These are phyloP conservation scores for Caranx ignobilis DNA, from an alignment of 2,113 vertebrate species.

Conservation along the genomic window DNA sequence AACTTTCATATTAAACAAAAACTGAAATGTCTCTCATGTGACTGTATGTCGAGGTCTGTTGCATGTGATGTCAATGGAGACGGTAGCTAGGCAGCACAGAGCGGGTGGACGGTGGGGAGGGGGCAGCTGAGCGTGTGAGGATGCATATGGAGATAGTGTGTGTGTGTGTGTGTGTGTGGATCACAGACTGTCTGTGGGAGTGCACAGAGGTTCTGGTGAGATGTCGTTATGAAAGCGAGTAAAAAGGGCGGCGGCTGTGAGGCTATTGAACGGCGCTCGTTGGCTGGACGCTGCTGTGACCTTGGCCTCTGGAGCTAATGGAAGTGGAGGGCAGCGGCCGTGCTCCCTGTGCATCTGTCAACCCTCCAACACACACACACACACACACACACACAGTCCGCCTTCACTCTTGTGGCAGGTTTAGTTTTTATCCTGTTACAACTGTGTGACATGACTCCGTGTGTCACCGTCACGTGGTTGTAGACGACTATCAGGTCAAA, in stretches of 20 bases:
- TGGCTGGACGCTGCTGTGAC: slow-evolving; percentile 74
- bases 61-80: background rate
- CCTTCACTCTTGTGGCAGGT: slow-evolving; percentile 2
- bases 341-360: slow-evolving; percentile 31
- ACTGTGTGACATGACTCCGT: background rate
- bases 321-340: slow-evolving; percentile 74
- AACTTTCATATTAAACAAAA: too few relatives aligned
- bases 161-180: slow-evolving; percentile 20
- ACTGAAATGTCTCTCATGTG: too few relatives aligned
- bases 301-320: slow-evolving; percentile 83
- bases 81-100: slow-evolving; percentile 2
- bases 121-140: slow-evolving; percentile 18
- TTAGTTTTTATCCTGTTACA: slow-evolving; percentile 2
- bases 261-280: slow-evolving; percentile 69
- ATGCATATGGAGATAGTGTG: slow-evolving; percentile 29
- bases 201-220: slow-evolving; percentile 41
- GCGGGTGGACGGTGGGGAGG: too few relatives aligned
- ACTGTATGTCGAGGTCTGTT: background rate
- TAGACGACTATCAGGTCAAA: slow-evolving; percentile 4
- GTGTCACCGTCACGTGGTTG: slow-evolving; percentile 2
- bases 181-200: slow-evolving; percentile 31
- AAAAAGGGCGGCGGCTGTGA: slow-evolving; percentile 20
- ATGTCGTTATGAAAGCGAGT: slow-evolving; percentile 64
- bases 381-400: too few relatives aligned
- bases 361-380: background rate